Conservation (phyloP, 1,140 invertebrate species). For the Zaprionus nigranus region DNA sequence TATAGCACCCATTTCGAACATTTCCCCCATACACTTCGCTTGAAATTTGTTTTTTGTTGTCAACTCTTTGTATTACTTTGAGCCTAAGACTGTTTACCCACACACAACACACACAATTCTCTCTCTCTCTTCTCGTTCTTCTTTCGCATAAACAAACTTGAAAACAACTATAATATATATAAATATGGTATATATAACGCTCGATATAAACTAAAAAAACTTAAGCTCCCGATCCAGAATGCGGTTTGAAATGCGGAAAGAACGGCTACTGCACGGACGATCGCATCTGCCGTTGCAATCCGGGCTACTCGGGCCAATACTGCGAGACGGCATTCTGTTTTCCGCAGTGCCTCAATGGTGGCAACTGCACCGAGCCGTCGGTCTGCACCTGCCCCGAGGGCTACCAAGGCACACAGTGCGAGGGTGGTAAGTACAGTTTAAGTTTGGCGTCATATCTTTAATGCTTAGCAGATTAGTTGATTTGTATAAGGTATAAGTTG, state of each 20-base stretch:
- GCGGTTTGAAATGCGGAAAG: constrained; percentile 93
- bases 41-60: neutral
- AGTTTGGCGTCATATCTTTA: constrained; percentile 15
- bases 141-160: neutral
- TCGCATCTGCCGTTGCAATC: constrained; percentile 93
- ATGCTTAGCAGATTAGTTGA: constrained; percentile 9
- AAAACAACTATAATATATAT: neutral
- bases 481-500: neutral
- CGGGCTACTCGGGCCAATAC: constrained; percentile 95
- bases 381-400: constrained; percentile 93
- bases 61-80: neutral
- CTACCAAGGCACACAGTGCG: constrained; percentile 96
- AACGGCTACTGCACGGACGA: constrained; percentile 92
- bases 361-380: constrained; percentile 94
- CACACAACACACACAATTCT: neutral
- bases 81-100: neutral
- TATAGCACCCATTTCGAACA: neutral
- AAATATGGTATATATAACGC: constrained; percentile 32
- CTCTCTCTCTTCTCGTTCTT: neutral
- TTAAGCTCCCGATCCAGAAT: constrained; percentile 93
- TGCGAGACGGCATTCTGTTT: constrained; percentile 95
- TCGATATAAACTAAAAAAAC: constrained; percentile 81
- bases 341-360: constrained; percentile 96
- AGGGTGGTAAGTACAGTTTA: constrained; percentile 90
- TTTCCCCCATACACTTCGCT: neutral